These are phyloP conservation scores for Atrina japonica DNA, from an alignment of 2,888 invertebrate species.

Conservation along the genomic window DNA sequence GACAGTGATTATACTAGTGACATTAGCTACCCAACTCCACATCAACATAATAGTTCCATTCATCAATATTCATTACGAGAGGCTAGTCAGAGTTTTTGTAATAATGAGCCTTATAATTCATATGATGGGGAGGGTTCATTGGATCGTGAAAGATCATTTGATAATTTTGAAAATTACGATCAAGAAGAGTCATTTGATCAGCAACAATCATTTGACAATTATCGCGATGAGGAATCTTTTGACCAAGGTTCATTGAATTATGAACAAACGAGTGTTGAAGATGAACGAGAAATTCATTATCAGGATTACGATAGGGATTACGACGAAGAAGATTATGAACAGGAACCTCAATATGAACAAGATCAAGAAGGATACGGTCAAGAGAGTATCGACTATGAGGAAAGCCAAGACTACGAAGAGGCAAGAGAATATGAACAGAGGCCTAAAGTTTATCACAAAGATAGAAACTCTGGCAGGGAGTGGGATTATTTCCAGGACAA, in stretches of 20 bases:
- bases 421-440: neutral
- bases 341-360: constrained; percentile 15
- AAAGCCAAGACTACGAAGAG: neutral
- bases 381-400: constrained; percentile 10
- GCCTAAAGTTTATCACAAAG: constrained; percentile 78
- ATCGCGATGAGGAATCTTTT: constrained; percentile 49
- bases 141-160: constrained; percentile 44
- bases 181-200: constrained; percentile 52
- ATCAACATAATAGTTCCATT: constrained; percentile 93
- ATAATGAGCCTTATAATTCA: constrained; percentile 57
- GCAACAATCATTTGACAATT: constrained; percentile 80
- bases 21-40: constrained; percentile 90
- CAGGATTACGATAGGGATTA: constrained; percentile 44
- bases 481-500: constrained; percentile 62
- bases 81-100: constrained; percentile 82
- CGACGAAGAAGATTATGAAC: constrained; percentile 7
- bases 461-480: constrained; percentile 80
- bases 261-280: constrained; percentile 11
- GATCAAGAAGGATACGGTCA: constrained; percentile 34
- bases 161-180: constrained; percentile 43
- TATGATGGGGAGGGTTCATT: constrained; percentile 51
- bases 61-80: constrained; percentile 86
- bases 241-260: constrained; percentile 43
- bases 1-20: constrained; percentile 98
- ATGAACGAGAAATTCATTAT: constrained; percentile 6